Base-by-base conservation (phyloP, 2,797 vertebrate genomes). In the Brotula barbata region DNA sequence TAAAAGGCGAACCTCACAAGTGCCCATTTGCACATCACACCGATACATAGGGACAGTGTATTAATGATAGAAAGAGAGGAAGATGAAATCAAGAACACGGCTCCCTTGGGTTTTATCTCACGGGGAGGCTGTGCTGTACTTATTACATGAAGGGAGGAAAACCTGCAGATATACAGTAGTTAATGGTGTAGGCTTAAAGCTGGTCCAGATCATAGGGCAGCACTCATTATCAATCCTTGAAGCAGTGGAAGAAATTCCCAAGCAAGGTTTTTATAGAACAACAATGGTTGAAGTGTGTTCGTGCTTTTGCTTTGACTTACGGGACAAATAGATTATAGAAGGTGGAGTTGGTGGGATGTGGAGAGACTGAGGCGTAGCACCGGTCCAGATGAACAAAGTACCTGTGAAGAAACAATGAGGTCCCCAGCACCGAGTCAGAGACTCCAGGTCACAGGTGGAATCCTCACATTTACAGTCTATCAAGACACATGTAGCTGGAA, bases 251-350 rank as follows among this genome's bases (percentile, higher is more conserved):
- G 36, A 19, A 75, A 64, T 16, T 28, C 10, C 33, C 12, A 31
- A 45, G 43, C 10, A 40, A n/a, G 8, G 37, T 36, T 19, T 13
- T 47, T 53, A 39, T 3, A 52, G 25, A 54, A 54, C 21, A 33
- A 13, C 6, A 47, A 19, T 17, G 15, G 33, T n/a, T 65, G 7
- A 17, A n/a, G 15, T 17, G n/a, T 34, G 34, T 63, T 60, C 64
- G 39, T 58, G 28, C 16, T 31, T 5, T 2, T 25, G 17, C 25
- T 42, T 64, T 41, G 13, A 89, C 89, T 91, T 87, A 91, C 85
- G 85, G 71, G 72, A 91, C 78, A 78, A 92, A 92, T 2, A 90
- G 86, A 42, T 91, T 89, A 50, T 89, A 93, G 72, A 55, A 68
- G 28, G 89, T 86, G 68, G 88, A 88, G 81, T 89, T 88, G 34